Evolutionary conservation across 2,113 vertebrate genomes (phyloP).

Genomic region (Percina caprodes): DNA sequence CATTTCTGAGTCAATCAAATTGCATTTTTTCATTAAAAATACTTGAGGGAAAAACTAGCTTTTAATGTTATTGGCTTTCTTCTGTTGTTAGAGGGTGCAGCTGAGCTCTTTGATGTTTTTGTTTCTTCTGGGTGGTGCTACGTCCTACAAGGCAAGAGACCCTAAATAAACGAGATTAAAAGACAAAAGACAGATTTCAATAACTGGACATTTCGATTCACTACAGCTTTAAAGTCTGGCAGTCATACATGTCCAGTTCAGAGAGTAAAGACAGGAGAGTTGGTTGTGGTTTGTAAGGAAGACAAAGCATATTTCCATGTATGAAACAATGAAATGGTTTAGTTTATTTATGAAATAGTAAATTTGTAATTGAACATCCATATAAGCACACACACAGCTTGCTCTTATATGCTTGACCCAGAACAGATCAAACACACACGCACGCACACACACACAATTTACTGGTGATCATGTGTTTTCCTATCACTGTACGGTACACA

Average conservation of each 20-base stretch:
- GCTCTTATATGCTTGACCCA: conserved; percentile 5
- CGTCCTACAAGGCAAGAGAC: background rate
- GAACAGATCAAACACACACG: conserved; percentile 5
- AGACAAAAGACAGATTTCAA: background rate
- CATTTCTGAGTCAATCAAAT: background rate
- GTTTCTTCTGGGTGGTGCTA: background rate
- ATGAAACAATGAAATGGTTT: background rate
- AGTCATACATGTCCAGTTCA: background rate
- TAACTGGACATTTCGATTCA: background rate
- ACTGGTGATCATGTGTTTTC: background rate
- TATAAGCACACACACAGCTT: background rate
- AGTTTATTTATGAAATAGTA: background rate
- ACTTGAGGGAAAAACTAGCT: background rate
- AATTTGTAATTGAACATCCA: background rate
- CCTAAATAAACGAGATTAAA: background rate
- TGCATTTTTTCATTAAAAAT: background rate
- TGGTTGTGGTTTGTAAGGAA: background rate
- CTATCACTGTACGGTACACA: background rate
- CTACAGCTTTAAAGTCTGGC: background rate
- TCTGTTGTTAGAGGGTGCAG: background rate
- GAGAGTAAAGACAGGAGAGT: background rate
- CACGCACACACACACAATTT: background rate
- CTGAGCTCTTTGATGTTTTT: conserved; percentile 3
- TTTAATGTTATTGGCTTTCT: background rate
- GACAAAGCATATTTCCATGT: background rate